Evolutionary conservation across 2,888 invertebrate species (phyloP).

Genomic region (Plagodis pulveraria): DNA sequence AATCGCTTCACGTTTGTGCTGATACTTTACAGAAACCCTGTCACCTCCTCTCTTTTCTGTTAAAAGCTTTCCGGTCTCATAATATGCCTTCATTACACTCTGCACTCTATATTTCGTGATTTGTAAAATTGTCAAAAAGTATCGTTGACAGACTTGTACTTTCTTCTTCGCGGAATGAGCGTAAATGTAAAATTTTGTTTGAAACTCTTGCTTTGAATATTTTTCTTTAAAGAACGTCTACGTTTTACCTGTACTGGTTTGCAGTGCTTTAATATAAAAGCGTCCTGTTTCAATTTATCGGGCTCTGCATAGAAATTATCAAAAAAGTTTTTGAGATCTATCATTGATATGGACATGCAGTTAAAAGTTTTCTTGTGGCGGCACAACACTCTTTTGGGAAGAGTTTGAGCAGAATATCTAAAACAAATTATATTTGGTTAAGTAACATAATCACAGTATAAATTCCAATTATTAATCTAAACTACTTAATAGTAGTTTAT

Average conservation of each 20-base stretch:
- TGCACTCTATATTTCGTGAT: neutral
- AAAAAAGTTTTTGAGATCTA: neutral
- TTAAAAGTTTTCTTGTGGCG: too few relatives aligned
- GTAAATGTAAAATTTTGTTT: neutral
- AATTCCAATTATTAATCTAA: too few relatives aligned
- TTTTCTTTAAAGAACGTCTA: neutral
- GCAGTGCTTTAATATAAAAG: neutral
- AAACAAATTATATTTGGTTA: too few relatives aligned
- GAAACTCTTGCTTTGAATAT: neutral
- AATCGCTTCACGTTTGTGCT: neutral
- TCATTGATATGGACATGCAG: neutral
- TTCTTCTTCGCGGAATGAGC: neutral
- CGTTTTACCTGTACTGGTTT: neutral
- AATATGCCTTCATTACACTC: neutral
- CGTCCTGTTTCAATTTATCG: neutral
- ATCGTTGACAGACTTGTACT: conserved; percentile 5
- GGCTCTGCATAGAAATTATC: neutral
- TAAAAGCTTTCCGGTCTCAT: neutral
- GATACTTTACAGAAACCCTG: neutral
- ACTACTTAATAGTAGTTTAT: too few relatives aligned
- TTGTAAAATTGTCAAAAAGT: neutral
- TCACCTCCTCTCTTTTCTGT: conserved; percentile 4
- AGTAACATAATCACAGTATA: too few relatives aligned
- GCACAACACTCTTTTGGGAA: too few relatives aligned
- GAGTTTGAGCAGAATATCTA: too few relatives aligned